Evolutionary conservation across 1,140 invertebrate species (phyloP).

Genomic region (Psilanteris sp.): DNA sequence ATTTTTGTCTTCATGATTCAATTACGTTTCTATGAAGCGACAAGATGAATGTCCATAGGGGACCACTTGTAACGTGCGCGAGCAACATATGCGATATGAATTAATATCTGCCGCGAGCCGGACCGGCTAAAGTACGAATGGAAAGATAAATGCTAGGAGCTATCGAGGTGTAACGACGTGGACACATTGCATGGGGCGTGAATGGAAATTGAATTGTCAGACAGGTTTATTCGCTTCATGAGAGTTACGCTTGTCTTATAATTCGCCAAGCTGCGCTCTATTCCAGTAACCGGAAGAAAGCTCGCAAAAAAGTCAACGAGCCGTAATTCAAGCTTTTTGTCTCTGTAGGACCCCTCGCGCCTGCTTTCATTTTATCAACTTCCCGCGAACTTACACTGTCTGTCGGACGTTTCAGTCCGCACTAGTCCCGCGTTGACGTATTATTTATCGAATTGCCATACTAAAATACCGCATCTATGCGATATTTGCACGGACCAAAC

Average conservation of each 20-base stretch:
- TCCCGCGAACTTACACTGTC: not conserved
- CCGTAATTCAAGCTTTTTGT: conserved; percentile 56
- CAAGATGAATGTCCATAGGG: conserved; percentile 59
- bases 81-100: conserved; percentile 64
- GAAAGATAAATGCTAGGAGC: conserved; percentile 67
- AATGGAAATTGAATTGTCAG: conserved; percentile 68
- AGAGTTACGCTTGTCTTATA: conserved; percentile 51
- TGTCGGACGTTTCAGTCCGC: conserved; percentile 36
- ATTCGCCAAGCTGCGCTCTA: conserved; percentile 38
- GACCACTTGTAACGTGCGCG: conserved; percentile 51
- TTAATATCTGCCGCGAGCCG: conserved; percentile 59
- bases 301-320: conserved; percentile 54
- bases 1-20: conserved; percentile 58
- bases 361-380: conserved; percentile 17
- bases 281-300: conserved; percentile 62
- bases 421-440: conserved; percentile 35
- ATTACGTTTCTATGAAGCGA: conserved; percentile 50
- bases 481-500: too few species aligned
- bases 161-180: conserved; percentile 66
- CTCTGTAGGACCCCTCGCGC: conserved; percentile 6
- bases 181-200: conserved; percentile 63
- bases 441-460: conserved; percentile 38
- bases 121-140: conserved; percentile 64
- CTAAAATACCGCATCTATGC: too few species aligned
- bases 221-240: conserved; percentile 62